Evolutionary conservation across 2,888 invertebrate genomes (phyloP), one percentile per base, ranked within the genome.

Genomic region (Embidobia sp.): DNA sequence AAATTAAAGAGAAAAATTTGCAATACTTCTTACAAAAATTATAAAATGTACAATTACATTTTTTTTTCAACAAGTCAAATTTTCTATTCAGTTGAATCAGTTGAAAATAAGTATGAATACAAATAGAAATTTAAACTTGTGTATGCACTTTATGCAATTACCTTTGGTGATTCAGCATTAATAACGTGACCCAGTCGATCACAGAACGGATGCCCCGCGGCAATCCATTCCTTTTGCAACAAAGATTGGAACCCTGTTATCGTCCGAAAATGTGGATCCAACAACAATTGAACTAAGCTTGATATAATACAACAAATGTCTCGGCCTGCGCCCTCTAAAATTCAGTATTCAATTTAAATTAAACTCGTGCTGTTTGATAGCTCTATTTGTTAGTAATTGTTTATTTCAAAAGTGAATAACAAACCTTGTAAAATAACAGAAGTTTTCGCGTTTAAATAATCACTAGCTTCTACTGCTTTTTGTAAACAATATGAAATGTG

Each of bases 171-270:
- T 74, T 91, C 92, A 57, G 92, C 91, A 16, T 92, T 92, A 1
- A 92, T 88, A 10, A 95, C 92, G 74, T 94, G 94, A 0, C 95
- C 95, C 77, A 95, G 90, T 51, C 95, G 92, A 85, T 93, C 93
- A 85, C 93, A 93, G 90, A 97, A 97, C 0, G 96, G 97, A 90
- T 98, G 98, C 18, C 98, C 98, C 78, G 97, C 91, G 0, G 96
- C 94, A 2, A 98, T 91, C 98, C 98, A 99, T 87, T 98, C 98
- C 88, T 98, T 97, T 90, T 98, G 97, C 59, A 98, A 91, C 31
- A 98, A 92, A 64, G 95, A 94, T 90, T 98, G 97, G 90, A 98
- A 97, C 55, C 98, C 98, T 33, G 92, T 91, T 76, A 95, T 92
- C 2, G 96, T 95, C 57, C 98, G 92, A 90, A 92, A 96, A 87